phyloP scores from a whole-genome alignment of 2,113 vertebrate species.

The Acrocephalus kingi region DNA sequence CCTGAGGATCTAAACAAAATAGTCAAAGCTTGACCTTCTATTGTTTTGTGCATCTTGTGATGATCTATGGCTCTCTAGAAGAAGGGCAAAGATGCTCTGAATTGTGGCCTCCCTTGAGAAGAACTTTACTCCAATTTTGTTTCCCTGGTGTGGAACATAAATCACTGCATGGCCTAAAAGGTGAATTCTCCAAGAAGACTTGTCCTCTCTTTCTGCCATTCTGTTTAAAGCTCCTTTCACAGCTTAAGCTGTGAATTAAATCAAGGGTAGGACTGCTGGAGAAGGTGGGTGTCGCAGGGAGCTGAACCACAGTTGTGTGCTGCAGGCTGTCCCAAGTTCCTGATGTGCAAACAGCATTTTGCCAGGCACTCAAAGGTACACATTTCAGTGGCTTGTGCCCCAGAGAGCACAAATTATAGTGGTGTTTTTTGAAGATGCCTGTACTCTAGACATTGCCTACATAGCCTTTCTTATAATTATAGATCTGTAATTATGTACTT shows the following conservation, averaged over 20 bases:
- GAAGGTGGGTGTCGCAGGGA: rapidly evolving
- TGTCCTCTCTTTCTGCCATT: neutral
- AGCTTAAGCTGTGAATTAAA: neutral
- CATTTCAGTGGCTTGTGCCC: neutral
- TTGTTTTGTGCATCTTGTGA: neutral
- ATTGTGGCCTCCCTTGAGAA: neutral
- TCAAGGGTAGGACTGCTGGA: neutral
- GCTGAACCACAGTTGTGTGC: neutral
- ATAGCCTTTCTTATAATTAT: neutral
- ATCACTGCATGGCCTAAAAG: neutral
- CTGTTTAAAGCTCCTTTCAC: neutral
- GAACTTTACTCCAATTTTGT: neutral
- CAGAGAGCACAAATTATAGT: neutral
- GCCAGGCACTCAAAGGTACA: neutral
- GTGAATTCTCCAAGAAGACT: neutral
- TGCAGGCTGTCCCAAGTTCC: rapidly evolving
- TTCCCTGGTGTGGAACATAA: rapidly evolving
- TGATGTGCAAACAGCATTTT: neutral
- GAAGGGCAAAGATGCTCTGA: neutral
- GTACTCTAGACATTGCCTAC: neutral
- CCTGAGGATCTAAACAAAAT: neutral
- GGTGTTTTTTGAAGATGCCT: neutral
- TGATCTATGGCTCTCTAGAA: neutral
- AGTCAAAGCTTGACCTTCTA: neutral
- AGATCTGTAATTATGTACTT: constrained; percentile 28